phyloP scores from a whole-genome alignment of 2,888 invertebrate genomes.

The Nycteola revayana region DNA sequence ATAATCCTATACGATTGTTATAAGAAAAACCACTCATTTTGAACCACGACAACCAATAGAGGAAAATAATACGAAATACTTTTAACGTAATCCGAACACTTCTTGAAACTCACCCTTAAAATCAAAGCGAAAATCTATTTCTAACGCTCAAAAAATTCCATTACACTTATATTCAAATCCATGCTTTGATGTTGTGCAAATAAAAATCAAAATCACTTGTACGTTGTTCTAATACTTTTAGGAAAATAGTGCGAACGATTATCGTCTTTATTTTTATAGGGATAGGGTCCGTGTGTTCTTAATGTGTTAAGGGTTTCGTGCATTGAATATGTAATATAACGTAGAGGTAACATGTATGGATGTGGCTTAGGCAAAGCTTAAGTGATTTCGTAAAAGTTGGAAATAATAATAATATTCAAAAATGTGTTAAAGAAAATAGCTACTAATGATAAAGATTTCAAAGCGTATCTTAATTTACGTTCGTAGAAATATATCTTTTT shows the following conservation, averaged over 20 bases:
- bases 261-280: neutral
- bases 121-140: conserved; percentile 29
- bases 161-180: conserved; percentile 14
- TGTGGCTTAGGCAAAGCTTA: conserved; percentile 3
- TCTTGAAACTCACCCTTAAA: conserved; percentile 25
- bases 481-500: too few species aligned
- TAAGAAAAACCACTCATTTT: conserved; percentile 7
- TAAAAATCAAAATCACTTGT: conserved; percentile 23
- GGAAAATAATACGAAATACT: conserved; percentile 19
- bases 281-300: conserved; percentile 10
- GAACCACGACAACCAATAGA: conserved; percentile 7
- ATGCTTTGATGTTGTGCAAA: neutral
- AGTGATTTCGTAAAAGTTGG: too few species aligned
- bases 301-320: conserved; percentile 26
- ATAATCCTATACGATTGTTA: too few species aligned
- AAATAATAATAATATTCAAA: too few species aligned
- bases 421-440: too few species aligned
- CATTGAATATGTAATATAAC: conserved; percentile 45
- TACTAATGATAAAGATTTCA: too few species aligned
- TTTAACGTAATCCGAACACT: conserved; percentile 20
- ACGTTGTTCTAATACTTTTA: conserved; percentile 1
- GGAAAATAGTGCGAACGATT: conserved; percentile 14
- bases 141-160: conserved; percentile 13
- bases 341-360: conserved; percentile 23
- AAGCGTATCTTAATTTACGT: too few species aligned